Base-by-base conservation (phyloP, 2,888 invertebrate species). In the Teleogryllus oceanicus region DNA sequence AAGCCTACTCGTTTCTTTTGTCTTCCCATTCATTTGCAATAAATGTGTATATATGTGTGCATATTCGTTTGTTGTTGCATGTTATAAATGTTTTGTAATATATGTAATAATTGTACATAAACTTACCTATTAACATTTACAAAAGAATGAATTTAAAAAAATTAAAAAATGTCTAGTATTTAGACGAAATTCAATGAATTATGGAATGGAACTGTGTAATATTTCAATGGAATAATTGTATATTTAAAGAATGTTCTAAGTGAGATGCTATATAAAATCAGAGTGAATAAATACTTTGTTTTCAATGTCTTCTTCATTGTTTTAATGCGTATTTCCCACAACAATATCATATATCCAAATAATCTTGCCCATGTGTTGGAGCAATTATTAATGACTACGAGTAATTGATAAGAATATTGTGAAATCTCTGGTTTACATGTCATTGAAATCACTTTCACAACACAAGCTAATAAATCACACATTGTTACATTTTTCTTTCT, bases 1-100 rank as follows among this genome's bases (percentile, higher is more conserved):
- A 62, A 18, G n/a, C n/a, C 62, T 10, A 13, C n/a, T n/a, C 13
- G 16, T 62, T 62, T 62, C 62, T 62, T 13, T 62, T 62, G 62
- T 62, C 62, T 62, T 62, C 62, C 62, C 62, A 62, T 62, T 62
- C 62, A 62, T 62, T 62, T 62, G 62, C 62, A 62, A 62, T 62
- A 62, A 62, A 62, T 62, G 62, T 62, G 62, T 62, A 62, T 62
- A 62, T 62, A 62, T 62, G 62, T 62, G 62, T 62, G 62, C 62
- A 62, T 62, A 62, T 62, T 62, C 62, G 62, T 62, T 62, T n/a
- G 62, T 62, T 62, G 62, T 62, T 62, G 62, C 62, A 62, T 62
- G 62, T 62, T 62, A 62, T 62, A 62, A 62, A 62, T 62, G 62
- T 62, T 62, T 62, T 62, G 62, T 62, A 62, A 62, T 62, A 62